phyloP scores from a whole-genome alignment of 2,113 vertebrate genomes.

The Athene noctua region DNA sequence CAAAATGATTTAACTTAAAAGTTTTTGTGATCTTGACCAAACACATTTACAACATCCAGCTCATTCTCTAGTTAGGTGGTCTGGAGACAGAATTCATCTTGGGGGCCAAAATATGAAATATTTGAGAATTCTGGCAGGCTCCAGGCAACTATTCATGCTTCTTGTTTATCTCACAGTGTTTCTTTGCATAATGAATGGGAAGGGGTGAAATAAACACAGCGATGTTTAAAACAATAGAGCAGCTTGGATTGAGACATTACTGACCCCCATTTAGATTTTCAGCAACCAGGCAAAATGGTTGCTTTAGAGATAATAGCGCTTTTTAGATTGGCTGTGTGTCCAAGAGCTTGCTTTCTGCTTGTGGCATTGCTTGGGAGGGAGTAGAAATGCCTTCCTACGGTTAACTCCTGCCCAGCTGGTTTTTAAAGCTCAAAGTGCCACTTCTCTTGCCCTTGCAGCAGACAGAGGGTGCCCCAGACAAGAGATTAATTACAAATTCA shows the following conservation, averaged over 20 bases:
- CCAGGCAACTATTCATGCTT: not conserved
- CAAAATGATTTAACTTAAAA: slow-evolving; percentile 4
- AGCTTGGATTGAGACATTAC: not conserved
- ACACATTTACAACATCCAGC: not conserved
- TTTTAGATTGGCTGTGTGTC: not conserved
- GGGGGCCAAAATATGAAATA: slow-evolving; percentile 42
- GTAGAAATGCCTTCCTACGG: not conserved
- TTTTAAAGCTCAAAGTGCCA: not conserved
- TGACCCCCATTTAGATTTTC: slow-evolving; percentile 1
- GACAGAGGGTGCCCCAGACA: not conserved
- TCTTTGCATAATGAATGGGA: slow-evolving; percentile 42
- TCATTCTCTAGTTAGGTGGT: slow-evolving; percentile 46
- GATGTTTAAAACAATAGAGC: slow-evolving; percentile 29
- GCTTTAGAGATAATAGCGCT: not conserved
- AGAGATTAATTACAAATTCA: not conserved
- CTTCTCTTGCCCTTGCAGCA: not conserved
- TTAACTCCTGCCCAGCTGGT: not conserved
- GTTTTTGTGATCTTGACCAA: slow-evolving; percentile 34
- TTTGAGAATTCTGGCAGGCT: slow-evolving; percentile 45
- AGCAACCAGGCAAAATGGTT: not conserved
- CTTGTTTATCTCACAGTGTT: slow-evolving; percentile 16
- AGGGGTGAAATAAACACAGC: slow-evolving; percentile 33
- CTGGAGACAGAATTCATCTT: slow-evolving; percentile 28
- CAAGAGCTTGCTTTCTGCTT: not conserved
- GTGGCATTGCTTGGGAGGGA: not conserved